phyloP scores from a whole-genome alignment of 2,797 vertebrate species.

The Thamnophis elegans region DNA sequence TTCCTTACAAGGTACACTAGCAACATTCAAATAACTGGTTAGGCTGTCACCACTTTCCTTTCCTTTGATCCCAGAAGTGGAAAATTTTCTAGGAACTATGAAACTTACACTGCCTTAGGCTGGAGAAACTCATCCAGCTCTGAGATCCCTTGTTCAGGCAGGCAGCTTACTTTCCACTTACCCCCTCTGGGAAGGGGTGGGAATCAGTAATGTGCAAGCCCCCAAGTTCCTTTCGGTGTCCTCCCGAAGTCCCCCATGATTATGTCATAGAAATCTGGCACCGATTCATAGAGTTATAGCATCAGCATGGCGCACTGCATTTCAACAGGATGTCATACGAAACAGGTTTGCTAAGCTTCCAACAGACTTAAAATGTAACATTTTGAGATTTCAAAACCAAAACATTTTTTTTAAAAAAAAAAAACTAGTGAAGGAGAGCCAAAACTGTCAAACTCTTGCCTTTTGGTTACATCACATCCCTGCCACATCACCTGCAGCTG shows the following conservation, averaged over 20 bases:
- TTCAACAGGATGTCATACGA: neutral
- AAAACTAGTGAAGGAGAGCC: neutral
- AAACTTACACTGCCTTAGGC: neutral
- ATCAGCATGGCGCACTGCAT: neutral
- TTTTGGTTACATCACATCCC: neutral
- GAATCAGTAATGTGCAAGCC: neutral
- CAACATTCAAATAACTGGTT: neutral
- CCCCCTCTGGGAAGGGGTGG: neutral
- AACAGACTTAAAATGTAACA: neutral
- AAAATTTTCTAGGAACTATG: neutral
- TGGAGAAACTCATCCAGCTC: neutral
- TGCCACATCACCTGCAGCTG: neutral
- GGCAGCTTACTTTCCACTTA: neutral
- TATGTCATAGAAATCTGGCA: neutral
- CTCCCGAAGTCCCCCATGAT: neutral
- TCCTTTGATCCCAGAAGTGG: neutral
- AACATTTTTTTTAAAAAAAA: neutral
- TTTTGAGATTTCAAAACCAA: neutral
- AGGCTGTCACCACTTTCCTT: neutral
- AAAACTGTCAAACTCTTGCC: neutral
- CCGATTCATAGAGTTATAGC: neutral
- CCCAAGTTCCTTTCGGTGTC: neutral
- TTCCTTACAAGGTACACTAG: neutral
- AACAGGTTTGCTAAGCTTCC: neutral
- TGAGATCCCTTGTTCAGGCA: neutral